phyloP scores from a whole-genome alignment of 2,888 invertebrate species.

The Trissonchulus latispiculum region DNA sequence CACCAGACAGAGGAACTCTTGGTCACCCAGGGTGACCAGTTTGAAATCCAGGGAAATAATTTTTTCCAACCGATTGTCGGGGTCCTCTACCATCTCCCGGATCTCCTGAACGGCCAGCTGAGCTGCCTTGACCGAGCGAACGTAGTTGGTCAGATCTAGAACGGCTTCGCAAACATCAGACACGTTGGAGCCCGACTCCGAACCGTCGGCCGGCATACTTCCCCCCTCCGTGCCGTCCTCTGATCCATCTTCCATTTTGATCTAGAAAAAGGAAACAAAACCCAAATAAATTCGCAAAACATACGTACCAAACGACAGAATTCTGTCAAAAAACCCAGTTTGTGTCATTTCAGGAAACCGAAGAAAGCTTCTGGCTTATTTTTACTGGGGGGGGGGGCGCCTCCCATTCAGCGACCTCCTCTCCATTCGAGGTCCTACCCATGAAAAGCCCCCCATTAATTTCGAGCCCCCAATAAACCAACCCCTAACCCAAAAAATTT shows the following conservation, averaged over 20 bases:
- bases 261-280: background rate
- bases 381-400: too few relatives aligned
- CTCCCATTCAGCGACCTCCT: too few relatives aligned
- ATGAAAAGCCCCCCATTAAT: too few relatives aligned
- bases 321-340: too few relatives aligned
- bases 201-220: conserved; percentile 30
- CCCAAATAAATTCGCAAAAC: too few relatives aligned
- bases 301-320: too few relatives aligned
- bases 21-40: conserved; percentile 77
- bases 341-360: too few relatives aligned
- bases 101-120: conserved; percentile 27
- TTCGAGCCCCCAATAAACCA: too few relatives aligned
- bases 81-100: background rate
- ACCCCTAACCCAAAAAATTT: too few relatives aligned
- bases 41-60: conserved; percentile 76
- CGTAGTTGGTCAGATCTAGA: conserved; percentile 34
- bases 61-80: conserved; percentile 32
- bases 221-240: conserved; percentile 38
- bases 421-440: too few relatives aligned
- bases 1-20: conserved; percentile 74
- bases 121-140: conserved; percentile 38
- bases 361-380: too few relatives aligned
- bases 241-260: conserved; percentile 23
- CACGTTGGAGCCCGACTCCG: conserved; percentile 1
- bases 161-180: conserved; percentile 29